Conservation (phyloP, 2,888 invertebrate species). For the Acrobasis repandana region DNA sequence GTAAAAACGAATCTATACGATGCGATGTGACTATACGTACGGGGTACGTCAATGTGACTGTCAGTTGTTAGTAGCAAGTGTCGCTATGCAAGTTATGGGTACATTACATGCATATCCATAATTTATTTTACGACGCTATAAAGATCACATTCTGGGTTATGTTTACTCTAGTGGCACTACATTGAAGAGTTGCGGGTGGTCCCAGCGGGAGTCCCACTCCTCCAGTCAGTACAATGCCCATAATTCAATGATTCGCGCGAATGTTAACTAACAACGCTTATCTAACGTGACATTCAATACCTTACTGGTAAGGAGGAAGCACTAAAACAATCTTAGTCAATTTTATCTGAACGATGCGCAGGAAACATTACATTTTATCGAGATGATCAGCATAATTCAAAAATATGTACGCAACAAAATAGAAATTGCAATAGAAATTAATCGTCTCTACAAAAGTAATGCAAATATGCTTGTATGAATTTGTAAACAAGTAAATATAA, state of each 20-base stretch:
- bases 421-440: neutral
- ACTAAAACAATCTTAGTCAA: constrained; percentile 61
- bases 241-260: constrained; percentile 77
- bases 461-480: neutral
- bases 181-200: constrained; percentile 67
- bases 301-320: constrained; percentile 58
- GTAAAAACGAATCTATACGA: too few species aligned
- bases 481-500: neutral
- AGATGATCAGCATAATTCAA: constrained; percentile 23
- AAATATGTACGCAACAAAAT: neutral
- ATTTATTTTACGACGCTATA: neutral
- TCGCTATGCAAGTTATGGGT: neutral
- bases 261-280: constrained; percentile 66
- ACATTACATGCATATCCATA: neutral
- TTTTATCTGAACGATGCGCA: constrained; percentile 43
- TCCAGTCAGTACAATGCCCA: constrained; percentile 62
- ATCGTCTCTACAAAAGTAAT: neutral
- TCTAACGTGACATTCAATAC: constrained; percentile 65
- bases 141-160: constrained; percentile 25
- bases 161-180: constrained; percentile 32
- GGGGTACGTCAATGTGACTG: too few species aligned
- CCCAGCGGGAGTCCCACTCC: constrained; percentile 69
- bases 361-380: constrained; percentile 40
- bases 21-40: too few species aligned
- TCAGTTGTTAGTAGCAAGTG: too few species aligned